phyloP scores from a whole-genome alignment of 2,888 invertebrate genomes.

The Morpho deidamia region DNA sequence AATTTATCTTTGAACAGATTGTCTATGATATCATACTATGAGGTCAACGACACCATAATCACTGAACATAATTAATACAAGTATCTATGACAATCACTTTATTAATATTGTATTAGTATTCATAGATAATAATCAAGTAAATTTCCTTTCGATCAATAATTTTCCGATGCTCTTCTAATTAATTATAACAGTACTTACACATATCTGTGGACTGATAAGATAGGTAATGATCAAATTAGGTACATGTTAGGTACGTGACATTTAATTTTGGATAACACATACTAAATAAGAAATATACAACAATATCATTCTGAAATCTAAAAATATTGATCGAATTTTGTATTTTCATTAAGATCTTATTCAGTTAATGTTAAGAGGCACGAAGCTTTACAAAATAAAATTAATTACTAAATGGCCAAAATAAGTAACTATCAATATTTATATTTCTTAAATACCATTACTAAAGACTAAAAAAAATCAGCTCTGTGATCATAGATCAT shows the following conservation, averaged over 20 bases:
- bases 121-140: conserved; percentile 1
- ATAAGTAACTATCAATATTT: too few species aligned
- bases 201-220: not conserved
- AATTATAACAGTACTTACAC: not conserved
- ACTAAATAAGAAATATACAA: too few species aligned
- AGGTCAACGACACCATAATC: conserved; percentile 39
- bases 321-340: too few species aligned
- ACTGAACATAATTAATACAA: conserved; percentile 1
- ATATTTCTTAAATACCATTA: too few species aligned
- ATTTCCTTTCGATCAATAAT: conserved; percentile 27
- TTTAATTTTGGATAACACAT: too few species aligned
- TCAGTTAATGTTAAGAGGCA: too few species aligned
- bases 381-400: too few species aligned
- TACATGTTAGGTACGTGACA: not conserved
- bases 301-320: too few species aligned
- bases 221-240: conserved; percentile 1
- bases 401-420: too few species aligned
- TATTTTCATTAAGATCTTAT: too few species aligned
- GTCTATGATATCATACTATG: conserved; percentile 30
- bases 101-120: conserved; percentile 5
- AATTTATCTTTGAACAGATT: too few species aligned
- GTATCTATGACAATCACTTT: not conserved
- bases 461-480: too few species aligned
- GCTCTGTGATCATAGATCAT: not conserved
- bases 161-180: conserved; percentile 22